Base-by-base conservation (phyloP, 2,888 invertebrate genomes). In the Charanyca ferruginea region DNA sequence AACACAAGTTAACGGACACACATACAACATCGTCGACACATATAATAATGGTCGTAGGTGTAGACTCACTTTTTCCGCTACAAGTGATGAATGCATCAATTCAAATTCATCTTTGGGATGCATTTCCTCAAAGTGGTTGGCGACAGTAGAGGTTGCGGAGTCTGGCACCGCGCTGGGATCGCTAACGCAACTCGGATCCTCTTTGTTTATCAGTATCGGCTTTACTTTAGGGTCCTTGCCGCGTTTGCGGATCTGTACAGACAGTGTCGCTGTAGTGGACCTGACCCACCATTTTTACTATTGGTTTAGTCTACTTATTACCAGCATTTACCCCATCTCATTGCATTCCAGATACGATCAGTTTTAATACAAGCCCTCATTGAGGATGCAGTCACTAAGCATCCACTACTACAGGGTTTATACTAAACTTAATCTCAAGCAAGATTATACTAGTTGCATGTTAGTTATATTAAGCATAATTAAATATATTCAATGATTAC, bases 41-140 rank as follows among this genome's bases (percentile, higher is more conserved):
- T 53, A 44, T 38, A 71, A n/a, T 54, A 67, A 72, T 62, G 69
- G 75, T 68, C 54, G 72, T 76, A 66, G 72, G 66, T 78, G 77
- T 73, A 73, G 78, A 95, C 95, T 95, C 95, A 95, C 95, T 95
- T 94, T 95, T 87, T 94, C 95, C 61, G 86, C 86, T 63, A 89
- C 85, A 60, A 92, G 87, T 79, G 93, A 80, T 55, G 94, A 91
- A 75, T 95, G 95, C 87, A 95, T 89, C 85, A 95, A 89, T 86
- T 95, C 96, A 87, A 95, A 94, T 82, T 98, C 98, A 94, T 98
- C 98, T 96, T 98, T 98, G 58, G 98, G 98, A 81, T 97, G 97
- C 90, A 96, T 97, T 87, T 97, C 96, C 87, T 98, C 97, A 93
- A 98, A 98, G 92, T 97, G 97, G 96, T 98, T 98, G 89, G 89